Base-by-base conservation (phyloP, 2,797 vertebrate genomes). In the Numenius phaeopus region DNA sequence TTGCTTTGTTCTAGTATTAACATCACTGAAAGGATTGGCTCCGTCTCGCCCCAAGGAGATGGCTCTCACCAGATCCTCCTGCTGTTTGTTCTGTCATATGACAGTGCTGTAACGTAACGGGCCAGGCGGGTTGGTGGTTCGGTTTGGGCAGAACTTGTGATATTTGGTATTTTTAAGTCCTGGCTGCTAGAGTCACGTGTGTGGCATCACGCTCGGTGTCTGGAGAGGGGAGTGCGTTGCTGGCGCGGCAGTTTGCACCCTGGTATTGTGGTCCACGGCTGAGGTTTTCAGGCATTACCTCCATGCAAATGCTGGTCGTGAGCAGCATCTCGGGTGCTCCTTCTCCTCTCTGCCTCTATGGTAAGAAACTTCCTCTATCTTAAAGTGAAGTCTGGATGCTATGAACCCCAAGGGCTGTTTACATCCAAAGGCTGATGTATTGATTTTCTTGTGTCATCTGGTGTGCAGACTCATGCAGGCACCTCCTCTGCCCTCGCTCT, bases 181-280 rank as follows among this genome's bases (percentile, higher is more conserved):
- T 0, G 1, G 21, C 67, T 83, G 30, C 55, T 11, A 32, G 62
- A 49, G 49, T 85, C 84, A 46, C 3, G 49, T 18, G 87, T 0
- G 0, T 40, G 89, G 73, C n/a, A 4, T 57, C 70, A 20, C 11
- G 2, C 7, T 2, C 2, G 1, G 80, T 37, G 78, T 37, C 77
- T 79, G 90, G 61, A 30, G 78, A 23, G 30, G 34, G 50, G 42
- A 66, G 82, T 3, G 0, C 1, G 2, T 27, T 30, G 58, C 24
- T 26, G 65, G 52, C 1, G 3, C 0, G 0, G 62, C 50, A 10
- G 34, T 0, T 32, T 10, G 58, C 11, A 6, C 55, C 52, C 62
- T 7, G 10, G 4, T 6, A 0, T 0, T 4, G 24, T 37, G 49
- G 17, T 7, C 32, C 6, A 0, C 5, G 29, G 58, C 69, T 18